Percentiles rank a stretch among this genome's conserved stretches.
Evolutionary conservation across 2,888 invertebrate species (phyloP).

Genomic region (Tenthredo livida): DNA sequence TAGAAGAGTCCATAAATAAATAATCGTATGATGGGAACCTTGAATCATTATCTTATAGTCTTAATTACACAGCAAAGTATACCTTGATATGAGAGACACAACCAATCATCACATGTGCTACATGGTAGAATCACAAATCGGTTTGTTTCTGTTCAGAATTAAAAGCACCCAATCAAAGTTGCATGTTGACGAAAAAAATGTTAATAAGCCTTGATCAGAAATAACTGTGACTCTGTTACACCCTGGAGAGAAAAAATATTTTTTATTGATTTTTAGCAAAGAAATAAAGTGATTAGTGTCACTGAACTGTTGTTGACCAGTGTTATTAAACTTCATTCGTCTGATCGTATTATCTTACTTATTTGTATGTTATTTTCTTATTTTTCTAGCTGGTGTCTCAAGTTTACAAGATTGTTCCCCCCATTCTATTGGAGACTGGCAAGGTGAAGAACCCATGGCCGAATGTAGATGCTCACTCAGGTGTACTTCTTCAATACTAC

Average conservation of each 20-base stretch:
- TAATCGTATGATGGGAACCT: neutral
- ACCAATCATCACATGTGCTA: neutral
- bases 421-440: constrained; percentile 94
- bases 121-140: neutral
- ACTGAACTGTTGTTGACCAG: neutral
- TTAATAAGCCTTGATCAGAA: neutral
- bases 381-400: constrained; percentile 87
- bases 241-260: neutral
- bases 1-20: neutral
- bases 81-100: neutral
- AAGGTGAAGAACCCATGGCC: constrained; percentile 99
- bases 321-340: neutral
- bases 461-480: constrained; percentile 98
- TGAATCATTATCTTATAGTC: neutral
- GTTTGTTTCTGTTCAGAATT: neutral
- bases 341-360: neutral
- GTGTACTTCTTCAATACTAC: constrained; percentile 87
- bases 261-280: neutral
- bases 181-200: neutral
- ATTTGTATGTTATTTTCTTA: constrained; percentile 50
- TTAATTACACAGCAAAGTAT: neutral
- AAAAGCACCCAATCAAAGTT: neutral
- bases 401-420: constrained; percentile 95
- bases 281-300: neutral
- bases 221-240: neutral